phyloP scores from a whole-genome alignment of 1,140 invertebrate genomes.

The Lepidurus couesii region DNA sequence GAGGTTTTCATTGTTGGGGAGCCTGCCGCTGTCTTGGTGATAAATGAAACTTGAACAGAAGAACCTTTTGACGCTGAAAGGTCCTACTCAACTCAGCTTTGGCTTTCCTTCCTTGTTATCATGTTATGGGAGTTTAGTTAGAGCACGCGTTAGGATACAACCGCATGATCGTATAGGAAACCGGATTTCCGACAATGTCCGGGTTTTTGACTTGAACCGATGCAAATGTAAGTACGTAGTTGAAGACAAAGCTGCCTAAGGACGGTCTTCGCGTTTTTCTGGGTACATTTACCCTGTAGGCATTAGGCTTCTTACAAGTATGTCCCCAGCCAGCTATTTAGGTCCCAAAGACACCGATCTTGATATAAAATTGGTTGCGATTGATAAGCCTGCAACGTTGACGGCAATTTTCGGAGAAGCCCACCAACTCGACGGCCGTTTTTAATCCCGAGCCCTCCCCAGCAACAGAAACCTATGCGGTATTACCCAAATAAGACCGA shows the following conservation, averaged over 20 bases:
- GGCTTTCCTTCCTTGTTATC: no score
- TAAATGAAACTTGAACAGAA: no score
- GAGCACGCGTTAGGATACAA: no score
- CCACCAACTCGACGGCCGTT: not conserved
- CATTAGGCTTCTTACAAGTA: not conserved
- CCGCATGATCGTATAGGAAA: no score
- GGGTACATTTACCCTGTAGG: not conserved
- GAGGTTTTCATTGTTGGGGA: no score
- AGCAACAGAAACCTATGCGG: not conserved
- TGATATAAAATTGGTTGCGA: conserved; percentile 4
- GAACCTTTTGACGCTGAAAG: no score
- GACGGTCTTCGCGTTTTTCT: not conserved
- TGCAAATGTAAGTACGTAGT: not conserved
- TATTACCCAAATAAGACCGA: not conserved
- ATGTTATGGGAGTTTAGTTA: no score
- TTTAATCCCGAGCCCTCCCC: not conserved
- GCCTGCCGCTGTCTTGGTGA: no score
- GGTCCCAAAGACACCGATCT: not conserved
- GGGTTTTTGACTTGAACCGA: not conserved
- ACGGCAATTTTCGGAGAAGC: conserved; percentile 13
- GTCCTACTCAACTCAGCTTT: no score
- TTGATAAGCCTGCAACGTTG: not conserved
- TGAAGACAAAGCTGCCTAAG: not conserved
- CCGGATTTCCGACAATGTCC: no score
- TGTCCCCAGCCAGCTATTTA: not conserved